Base-by-base conservation (phyloP, 2,888 invertebrate genomes). In the Hoplodrina ambigua region DNA sequence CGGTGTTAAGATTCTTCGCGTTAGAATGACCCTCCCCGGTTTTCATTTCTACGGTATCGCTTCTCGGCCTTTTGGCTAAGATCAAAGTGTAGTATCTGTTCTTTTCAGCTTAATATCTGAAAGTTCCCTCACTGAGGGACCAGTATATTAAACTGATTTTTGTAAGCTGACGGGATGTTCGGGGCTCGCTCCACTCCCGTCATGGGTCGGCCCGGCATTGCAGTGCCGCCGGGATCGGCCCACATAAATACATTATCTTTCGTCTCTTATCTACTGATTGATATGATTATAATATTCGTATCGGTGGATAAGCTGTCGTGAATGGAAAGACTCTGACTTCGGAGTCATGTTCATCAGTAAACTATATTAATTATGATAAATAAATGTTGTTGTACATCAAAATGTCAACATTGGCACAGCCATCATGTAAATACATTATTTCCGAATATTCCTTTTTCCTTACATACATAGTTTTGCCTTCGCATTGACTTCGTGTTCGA, bases 81-180 rank as follows among this genome's bases (percentile, higher is more conserved):
- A 54, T 54, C 54, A 54, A 54, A 54, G 54, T 54, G 54, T 54
- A 54, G 54, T 54, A 54, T 54, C 54, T 54, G 54, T 54, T 54
- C 54, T 54, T 54, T 54, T 54, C 54, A 54, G 54, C 54, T 54
- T 54, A 54, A 54, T 54, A 54, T 54, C 54, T 54, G 54, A 54
- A 54, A 54, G 54, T 54, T 54, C 54, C 54, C 54, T 54, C 54
- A 54, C 54, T 54, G 54, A 54, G 54, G 54, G 54, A 54, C 54
- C 54, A 30, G 56, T 50, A 55, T 37, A 44, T 61, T 59, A 50
- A 44, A 37, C 54, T 54, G 54, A 54, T 63, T 53, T 15, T 41
- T 54, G 61, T 41, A 30, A 62, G n/a, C 30, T 30, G 19, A 41
- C 41, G 33, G 41, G 54, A 54, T 54, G 54, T 54, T 54, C 54